Evolutionary conservation across 1,140 invertebrate species (phyloP).

Genomic region (Amyelois transitella): DNA sequence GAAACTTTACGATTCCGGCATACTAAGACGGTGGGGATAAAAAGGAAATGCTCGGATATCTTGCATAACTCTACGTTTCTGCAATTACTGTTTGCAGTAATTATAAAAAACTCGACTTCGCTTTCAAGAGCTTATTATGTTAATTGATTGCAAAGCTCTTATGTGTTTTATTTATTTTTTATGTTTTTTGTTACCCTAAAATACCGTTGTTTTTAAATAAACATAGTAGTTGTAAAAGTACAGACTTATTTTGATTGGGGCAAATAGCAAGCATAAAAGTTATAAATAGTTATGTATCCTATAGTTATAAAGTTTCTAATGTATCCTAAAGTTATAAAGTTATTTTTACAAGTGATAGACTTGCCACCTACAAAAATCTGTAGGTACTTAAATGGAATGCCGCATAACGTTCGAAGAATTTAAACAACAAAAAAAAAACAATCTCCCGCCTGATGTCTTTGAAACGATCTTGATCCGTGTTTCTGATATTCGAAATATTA

Average conservation of each 20-base stretch:
- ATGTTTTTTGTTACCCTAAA: too few relatives aligned
- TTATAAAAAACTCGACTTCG: not conserved
- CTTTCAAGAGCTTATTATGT: not conserved
- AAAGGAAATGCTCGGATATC: conserved; percentile 3
- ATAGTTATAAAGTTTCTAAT: too few relatives aligned
- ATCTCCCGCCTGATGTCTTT: not conserved
- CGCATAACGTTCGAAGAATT: not conserved
- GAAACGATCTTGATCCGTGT: not conserved
- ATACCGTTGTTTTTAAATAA: too few relatives aligned
- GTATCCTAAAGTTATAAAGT: too few relatives aligned
- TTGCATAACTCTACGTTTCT: conserved; percentile 1
- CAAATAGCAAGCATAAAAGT: too few relatives aligned
- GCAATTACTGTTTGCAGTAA: conserved; percentile 1
- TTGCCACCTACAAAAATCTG: too few relatives aligned
- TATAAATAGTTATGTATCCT: too few relatives aligned
- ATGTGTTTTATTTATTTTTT: not conserved
- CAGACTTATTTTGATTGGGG: too few relatives aligned
- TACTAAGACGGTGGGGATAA: conserved; percentile 1
- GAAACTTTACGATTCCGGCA: conserved; percentile 19
- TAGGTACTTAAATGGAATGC: too few relatives aligned
- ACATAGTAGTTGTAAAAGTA: too few relatives aligned
- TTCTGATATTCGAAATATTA: not conserved
- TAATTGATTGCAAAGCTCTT: not conserved
- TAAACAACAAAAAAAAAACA: not conserved
- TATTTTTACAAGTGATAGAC: too few relatives aligned